Conservation (phyloP, 2,113 vertebrate genomes). For the Actenoides lindsayi region DNA sequence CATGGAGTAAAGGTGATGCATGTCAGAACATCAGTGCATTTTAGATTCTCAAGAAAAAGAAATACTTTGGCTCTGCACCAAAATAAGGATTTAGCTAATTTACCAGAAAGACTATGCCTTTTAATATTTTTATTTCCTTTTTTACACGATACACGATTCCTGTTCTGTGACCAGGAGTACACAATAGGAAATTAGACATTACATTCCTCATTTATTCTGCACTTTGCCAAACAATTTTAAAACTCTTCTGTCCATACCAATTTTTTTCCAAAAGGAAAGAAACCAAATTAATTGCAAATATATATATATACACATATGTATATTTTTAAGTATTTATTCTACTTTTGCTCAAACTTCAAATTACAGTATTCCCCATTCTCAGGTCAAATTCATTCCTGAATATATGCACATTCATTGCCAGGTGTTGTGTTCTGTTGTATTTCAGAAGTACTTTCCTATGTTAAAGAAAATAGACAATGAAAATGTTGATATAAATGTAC, state of each 20-base stretch:
- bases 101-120: background rate
- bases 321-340: background rate
- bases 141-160: background rate
- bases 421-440: constrained; percentile 18
- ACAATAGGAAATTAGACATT: background rate
- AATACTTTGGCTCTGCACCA: background rate
- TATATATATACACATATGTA: no score
- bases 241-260: background rate
- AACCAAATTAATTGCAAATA: constrained; percentile 38
- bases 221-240: background rate
- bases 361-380: background rate
- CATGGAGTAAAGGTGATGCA: background rate
- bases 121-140: background rate
- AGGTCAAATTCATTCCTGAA: background rate
- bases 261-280: constrained; percentile 37
- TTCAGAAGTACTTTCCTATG: constrained; percentile 33
- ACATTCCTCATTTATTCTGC: background rate
- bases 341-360: background rate
- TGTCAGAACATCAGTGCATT: background rate
- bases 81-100: background rate
- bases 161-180: background rate
- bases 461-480: constrained; percentile 46
- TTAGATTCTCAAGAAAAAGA: background rate
- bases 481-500: constrained; percentile 66
- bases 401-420: background rate